Conservation (phyloP, 1,140 invertebrate species). For the Dryas iulia region DNA sequence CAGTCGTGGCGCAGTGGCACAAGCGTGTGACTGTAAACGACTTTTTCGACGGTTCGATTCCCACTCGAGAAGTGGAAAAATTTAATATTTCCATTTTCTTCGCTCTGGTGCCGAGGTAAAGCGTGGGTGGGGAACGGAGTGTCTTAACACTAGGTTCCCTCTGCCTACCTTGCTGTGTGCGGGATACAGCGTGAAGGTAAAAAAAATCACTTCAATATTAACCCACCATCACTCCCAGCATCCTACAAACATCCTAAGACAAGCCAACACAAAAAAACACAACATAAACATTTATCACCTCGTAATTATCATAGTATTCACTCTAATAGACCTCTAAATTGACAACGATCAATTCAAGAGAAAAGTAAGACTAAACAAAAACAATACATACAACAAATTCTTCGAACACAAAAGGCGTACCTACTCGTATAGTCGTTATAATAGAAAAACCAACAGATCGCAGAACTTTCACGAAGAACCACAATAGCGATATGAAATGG, state of each 20-base stretch:
- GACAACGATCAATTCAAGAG: constrained; percentile 26
- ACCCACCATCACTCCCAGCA: too few species aligned
- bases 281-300: neutral
- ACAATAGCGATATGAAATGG: constrained; percentile 49
- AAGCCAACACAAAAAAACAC: neutral
- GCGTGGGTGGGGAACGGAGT: too few species aligned
- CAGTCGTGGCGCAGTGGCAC: too few species aligned
- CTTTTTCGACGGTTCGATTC: too few species aligned
- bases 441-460: constrained; percentile 61
- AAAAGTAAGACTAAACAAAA: constrained; percentile 44
- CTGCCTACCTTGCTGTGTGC: too few species aligned
- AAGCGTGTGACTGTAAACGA: too few species aligned
- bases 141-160: too few species aligned
- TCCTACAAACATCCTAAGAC: neutral
- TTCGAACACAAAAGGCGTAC: constrained; percentile 34
- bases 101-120: too few species aligned
- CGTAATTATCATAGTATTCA: constrained; percentile 1
- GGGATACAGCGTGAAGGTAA: too few species aligned
- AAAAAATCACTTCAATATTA: too few species aligned
- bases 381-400: constrained; percentile 43
- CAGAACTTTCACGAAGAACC: constrained; percentile 57
- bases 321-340: constrained; percentile 9
- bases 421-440: constrained; percentile 41
- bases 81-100: too few species aligned
- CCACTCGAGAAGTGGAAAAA: too few species aligned